Conservation (phyloP, 2,888 invertebrate genomes). For the Pterostichus madidus region DNA sequence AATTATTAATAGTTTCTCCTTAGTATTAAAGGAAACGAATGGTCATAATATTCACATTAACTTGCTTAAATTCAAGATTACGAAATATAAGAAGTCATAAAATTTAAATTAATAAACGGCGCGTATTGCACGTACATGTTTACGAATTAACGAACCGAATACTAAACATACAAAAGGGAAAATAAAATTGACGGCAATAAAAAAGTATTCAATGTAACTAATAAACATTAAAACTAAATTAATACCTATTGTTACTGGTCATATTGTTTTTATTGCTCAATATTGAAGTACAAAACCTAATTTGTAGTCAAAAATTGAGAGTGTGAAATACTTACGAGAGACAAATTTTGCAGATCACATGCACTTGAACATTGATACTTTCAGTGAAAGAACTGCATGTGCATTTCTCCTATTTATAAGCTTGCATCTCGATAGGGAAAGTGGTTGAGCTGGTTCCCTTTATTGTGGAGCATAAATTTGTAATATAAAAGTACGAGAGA, state of each 20-base stretch:
- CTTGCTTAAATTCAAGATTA: not conserved
- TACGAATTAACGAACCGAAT: constrained; percentile 3
- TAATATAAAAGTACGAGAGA: constrained; percentile 43
- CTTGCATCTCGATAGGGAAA: constrained; percentile 64
- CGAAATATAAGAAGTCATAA: constrained; percentile 17
- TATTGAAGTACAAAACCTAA: too few relatives aligned
- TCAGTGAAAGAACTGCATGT: constrained; percentile 60
- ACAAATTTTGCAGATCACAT: constrained; percentile 25
- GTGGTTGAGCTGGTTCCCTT: constrained; percentile 64
- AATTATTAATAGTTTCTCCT: too few relatives aligned
- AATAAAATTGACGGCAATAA: not conserved
- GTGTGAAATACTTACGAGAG: constrained; percentile 39
- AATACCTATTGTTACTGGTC: not conserved
- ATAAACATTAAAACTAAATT: not conserved
- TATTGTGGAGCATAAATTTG: constrained; percentile 58
- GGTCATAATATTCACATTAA: not conserved
- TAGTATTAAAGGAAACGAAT: not conserved
- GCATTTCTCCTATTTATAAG: constrained; percentile 65
- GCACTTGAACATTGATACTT: constrained; percentile 60
- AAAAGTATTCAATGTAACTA: not conserved
- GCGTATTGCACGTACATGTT: not conserved
- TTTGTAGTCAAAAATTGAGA: not conserved
- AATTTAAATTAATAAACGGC: not conserved
- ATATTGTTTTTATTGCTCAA: too few relatives aligned
- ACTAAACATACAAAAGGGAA: not conserved